These are phyloP conservation scores for Theocolax elegans DNA, from an alignment of 1,140 invertebrate species.

Conservation along the genomic window DNA sequence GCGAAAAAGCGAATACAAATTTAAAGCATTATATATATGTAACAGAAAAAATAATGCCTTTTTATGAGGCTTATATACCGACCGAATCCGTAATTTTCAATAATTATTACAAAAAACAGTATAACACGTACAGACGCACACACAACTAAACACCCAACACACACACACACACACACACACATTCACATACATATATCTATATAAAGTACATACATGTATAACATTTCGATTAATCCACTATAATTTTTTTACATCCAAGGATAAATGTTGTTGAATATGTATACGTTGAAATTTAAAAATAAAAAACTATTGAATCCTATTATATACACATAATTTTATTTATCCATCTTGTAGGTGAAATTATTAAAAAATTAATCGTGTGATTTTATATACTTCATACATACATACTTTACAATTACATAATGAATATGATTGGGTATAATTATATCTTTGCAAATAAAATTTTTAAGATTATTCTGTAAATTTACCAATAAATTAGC, in stretches of 20 bases:
- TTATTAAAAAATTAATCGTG: too few species aligned
- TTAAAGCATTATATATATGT: neutral
- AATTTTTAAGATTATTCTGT: too few species aligned
- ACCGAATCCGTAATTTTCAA: constrained; percentile 24
- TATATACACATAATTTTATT: neutral
- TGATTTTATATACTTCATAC: too few species aligned
- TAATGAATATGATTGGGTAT: too few species aligned
- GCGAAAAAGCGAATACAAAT: neutral
- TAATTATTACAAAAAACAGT: constrained; percentile 16
- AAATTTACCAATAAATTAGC: too few species aligned
- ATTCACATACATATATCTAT: too few species aligned
- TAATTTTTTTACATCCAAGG: constrained; percentile 50
- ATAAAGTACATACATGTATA: constrained; percentile 26
- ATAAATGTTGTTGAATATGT: constrained; percentile 53
- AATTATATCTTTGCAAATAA: too few species aligned
- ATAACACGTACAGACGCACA: too few species aligned
- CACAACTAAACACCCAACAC: too few species aligned
- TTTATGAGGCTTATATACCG: constrained; percentile 5
- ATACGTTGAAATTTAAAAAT: constrained; percentile 52
- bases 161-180: too few species aligned
- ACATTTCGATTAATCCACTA: constrained; percentile 27
- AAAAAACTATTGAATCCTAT: constrained; percentile 45
- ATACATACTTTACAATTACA: too few species aligned
- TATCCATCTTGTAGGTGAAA: too few species aligned
- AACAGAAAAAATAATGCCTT: constrained; percentile 5